A percentile compares a stretch with the other conserved stretches of the same genome.
phyloP scores from a whole-genome alignment of 1,140 invertebrate genomes.

The Subanguina moxae region DNA sequence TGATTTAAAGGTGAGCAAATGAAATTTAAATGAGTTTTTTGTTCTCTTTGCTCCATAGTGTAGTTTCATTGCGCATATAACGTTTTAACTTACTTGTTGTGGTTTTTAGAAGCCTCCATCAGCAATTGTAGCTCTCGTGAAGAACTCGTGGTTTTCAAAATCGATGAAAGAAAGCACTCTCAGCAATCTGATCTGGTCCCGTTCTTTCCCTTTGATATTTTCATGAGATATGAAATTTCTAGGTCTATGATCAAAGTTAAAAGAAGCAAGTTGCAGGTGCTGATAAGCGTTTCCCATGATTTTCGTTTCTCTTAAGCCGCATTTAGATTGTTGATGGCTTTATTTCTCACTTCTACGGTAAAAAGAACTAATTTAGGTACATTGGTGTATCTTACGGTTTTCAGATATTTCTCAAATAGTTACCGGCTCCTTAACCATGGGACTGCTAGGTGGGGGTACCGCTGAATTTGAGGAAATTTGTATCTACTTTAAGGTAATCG shows the following conservation, averaged over 20 bases:
- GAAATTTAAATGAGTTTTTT: too few species aligned
- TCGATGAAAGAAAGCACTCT: conserved; percentile 44
- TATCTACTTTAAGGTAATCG: conserved; percentile 33
- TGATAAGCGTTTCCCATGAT: background rate
- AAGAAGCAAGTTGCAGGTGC: conserved; percentile 22
- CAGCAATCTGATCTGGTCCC: conserved; percentile 46
- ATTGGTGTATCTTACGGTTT: conserved; percentile 44
- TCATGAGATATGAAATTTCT: background rate
- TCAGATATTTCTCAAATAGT: conserved; percentile 48
- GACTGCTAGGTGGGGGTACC: conserved; percentile 35
- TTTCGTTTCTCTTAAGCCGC: background rate
- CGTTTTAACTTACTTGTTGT: conserved; percentile 23
- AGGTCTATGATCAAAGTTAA: conserved; percentile 35
- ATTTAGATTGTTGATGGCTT: conserved; percentile 41
- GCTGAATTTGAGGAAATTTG: conserved; percentile 44
- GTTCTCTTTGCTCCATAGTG: too few species aligned
- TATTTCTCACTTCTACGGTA: conserved; percentile 39
- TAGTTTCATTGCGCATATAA: too few species aligned
- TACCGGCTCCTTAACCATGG: conserved; percentile 35
- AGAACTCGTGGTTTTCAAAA: conserved; percentile 31
- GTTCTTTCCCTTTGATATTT: too few species aligned
- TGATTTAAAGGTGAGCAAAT: conserved; percentile 4
- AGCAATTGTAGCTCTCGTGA: conserved; percentile 35
- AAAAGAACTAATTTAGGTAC: conserved; percentile 17
- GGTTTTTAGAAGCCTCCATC: conserved; percentile 46